A percentile compares a stretch with the other conserved stretches of the same genome.
These are phyloP conservation scores for Osmerus eperlanus DNA, from an alignment of 2,113 vertebrate species.

Conservation along the genomic window DNA sequence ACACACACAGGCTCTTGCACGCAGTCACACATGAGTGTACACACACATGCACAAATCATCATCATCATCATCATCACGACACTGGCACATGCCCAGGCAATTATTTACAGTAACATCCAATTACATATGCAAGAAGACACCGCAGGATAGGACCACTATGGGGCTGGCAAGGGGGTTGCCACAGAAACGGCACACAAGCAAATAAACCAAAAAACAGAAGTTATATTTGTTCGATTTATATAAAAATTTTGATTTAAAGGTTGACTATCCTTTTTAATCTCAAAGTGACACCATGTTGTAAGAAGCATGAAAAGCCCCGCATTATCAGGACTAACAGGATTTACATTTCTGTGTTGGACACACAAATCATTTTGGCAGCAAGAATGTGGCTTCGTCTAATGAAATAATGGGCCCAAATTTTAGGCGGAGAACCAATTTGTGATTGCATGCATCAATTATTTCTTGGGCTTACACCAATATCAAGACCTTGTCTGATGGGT, in stretches of 20 bases:
- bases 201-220: slow-evolving; percentile 22
- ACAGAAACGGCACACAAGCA: slow-evolving; percentile 17
- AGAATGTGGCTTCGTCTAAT: slow-evolving; percentile 71
- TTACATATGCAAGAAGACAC: slow-evolving; percentile 74
- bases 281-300: slow-evolving; percentile 52
- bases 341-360: slow-evolving; percentile 74
- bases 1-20: slow-evolving; percentile 27
- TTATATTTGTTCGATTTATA: slow-evolving; percentile 37
- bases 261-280: slow-evolving; percentile 40
- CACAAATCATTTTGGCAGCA: slow-evolving; percentile 71
- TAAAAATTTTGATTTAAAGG: slow-evolving; percentile 45
- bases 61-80: slow-evolving; percentile 66
- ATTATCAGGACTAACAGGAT: slow-evolving; percentile 70
- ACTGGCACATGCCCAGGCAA: slow-evolving; percentile 73
- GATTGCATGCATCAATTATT: slow-evolving; percentile 80
- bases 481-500: slow-evolving; percentile 63
- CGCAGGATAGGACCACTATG: slow-evolving; percentile 64
- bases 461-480: slow-evolving; percentile 72
- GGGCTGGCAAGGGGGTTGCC: slow-evolving; percentile 49
- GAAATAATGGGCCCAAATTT: slow-evolving; percentile 76
- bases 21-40: slow-evolving; percentile 27
- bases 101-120: slow-evolving; percentile 80
- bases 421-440: slow-evolving; percentile 77
- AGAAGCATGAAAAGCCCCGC: slow-evolving; percentile 49
- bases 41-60: slow-evolving; percentile 45